Evolutionary conservation across 2,888 invertebrate species (phyloP).

Genomic region (Ctenicera cuprea): DNA sequence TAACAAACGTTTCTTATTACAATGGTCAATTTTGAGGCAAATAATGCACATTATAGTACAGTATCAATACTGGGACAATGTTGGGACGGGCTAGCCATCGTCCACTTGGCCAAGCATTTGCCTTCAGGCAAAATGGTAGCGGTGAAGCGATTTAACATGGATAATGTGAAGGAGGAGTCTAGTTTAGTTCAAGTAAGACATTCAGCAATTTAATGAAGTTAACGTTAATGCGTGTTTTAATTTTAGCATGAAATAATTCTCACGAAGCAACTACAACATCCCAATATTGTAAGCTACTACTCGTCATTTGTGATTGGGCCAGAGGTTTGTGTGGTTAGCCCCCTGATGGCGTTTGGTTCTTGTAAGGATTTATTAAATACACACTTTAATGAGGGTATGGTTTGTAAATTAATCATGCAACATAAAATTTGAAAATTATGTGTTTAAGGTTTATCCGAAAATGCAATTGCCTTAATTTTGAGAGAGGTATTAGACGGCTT

Average conservation of each 20-base stretch:
- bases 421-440: too few relatives aligned
- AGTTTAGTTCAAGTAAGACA: slow-evolving; percentile 75
- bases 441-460: slow-evolving; percentile 84
- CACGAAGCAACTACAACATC: slow-evolving; percentile 86
- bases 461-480: slow-evolving; percentile 86
- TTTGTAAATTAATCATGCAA: too few relatives aligned
- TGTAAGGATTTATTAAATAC: slow-evolving; percentile 86
- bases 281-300: slow-evolving; percentile 84
- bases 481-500: slow-evolving; percentile 87
- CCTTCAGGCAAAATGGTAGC: slow-evolving; percentile 81
- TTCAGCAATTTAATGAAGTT: slow-evolving; percentile 47
- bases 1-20: not conserved
- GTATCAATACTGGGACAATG: slow-evolving; percentile 82
- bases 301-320: slow-evolving; percentile 86
- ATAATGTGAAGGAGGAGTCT: slow-evolving; percentile 80
- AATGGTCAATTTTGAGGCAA: slow-evolving; percentile 72
- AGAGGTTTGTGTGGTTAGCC: slow-evolving; percentile 87
- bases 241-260: slow-evolving; percentile 83
- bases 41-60: slow-evolving; percentile 79
- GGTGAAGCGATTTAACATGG: slow-evolving; percentile 85
- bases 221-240: slow-evolving; percentile 3
- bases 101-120: slow-evolving; percentile 82
- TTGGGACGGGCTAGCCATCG: slow-evolving; percentile 81
- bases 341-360: slow-evolving; percentile 90
- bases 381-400: slow-evolving; percentile 78